These are phyloP conservation scores for Galaxea fascicularis DNA, from an alignment of 92 coral and sea anemone genomes.

Conservation along the genomic window DNA sequence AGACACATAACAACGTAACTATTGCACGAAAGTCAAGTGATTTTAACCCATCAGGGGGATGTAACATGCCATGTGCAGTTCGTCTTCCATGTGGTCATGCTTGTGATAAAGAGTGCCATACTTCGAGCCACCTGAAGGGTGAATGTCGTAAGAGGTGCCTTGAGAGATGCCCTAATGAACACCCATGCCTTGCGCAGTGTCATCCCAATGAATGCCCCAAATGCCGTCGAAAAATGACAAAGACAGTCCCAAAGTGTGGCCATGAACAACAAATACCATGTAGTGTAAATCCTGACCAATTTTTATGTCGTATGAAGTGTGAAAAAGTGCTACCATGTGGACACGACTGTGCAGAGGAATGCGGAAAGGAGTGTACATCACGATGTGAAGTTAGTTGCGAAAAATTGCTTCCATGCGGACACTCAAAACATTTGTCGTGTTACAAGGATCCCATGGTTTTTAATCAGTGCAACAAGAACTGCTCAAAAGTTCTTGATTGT, in stretches of 20 bases:
- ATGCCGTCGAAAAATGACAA: background rate
- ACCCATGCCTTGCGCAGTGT: background rate
- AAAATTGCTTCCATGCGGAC: conserved; percentile 40
- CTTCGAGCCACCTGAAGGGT: conserved; percentile 22
- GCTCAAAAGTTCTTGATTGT: conserved; percentile 42
- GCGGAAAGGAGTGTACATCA: background rate
- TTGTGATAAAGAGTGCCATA: conserved; percentile 19
- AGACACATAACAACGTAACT: conserved; percentile 13
- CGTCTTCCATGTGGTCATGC: conserved; percentile 49
- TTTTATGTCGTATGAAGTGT: conserved; percentile 68
- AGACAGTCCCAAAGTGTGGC: conserved; percentile 33
- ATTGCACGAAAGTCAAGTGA: background rate
- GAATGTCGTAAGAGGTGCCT: conserved; percentile 23
- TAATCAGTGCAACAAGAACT: background rate
- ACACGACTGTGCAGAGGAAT: background rate
- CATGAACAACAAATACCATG: conserved; percentile 34
- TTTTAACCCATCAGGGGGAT: conserved; percentile 17
- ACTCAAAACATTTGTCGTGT: conserved; percentile 33
- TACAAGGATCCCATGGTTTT: conserved; percentile 4
- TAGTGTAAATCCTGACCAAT: conserved; percentile 32
- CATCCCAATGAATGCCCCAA: conserved; percentile 5
- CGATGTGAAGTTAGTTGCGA: background rate
- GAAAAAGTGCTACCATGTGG: conserved; percentile 31
- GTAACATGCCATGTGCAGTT: conserved; percentile 17
- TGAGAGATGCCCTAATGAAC: conserved; percentile 25